A percentile compares a stretch with the other conserved stretches of the same genome.
phyloP scores from a whole-genome alignment of 2,888 invertebrate species.

The Esperia sulphurella region DNA sequence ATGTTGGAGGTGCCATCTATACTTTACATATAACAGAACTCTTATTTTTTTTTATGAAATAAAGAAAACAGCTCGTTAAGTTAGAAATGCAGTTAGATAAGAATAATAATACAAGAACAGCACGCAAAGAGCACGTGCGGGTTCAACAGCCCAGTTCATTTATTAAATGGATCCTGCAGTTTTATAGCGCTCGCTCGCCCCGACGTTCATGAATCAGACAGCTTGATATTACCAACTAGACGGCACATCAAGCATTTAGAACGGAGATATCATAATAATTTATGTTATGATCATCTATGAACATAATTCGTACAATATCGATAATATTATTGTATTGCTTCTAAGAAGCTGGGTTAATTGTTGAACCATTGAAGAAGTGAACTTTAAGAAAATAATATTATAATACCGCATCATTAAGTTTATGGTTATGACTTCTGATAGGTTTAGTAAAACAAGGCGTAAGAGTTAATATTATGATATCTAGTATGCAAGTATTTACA shows the following conservation, averaged over 20 bases:
- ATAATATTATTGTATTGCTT: too few species aligned
- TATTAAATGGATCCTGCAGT: slow-evolving; percentile 44
- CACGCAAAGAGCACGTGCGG: slow-evolving; percentile 29
- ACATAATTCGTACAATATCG: too few species aligned
- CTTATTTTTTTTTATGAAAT: not conserved
- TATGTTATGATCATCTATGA: not conserved
- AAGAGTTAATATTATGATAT: too few species aligned
- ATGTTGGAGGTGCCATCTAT: too few species aligned
- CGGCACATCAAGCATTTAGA: not conserved
- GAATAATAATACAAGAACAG: slow-evolving; percentile 2
- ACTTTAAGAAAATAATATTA: too few species aligned
- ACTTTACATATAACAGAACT: too few species aligned
- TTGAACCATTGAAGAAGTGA: too few species aligned
- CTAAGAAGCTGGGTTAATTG: too few species aligned
- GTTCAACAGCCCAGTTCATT: slow-evolving; percentile 43
- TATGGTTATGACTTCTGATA: too few species aligned
- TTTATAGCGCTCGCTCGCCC: slow-evolving; percentile 25
- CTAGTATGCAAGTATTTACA: too few species aligned
- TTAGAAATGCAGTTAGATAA: not conserved
- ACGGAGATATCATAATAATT: slow-evolving; percentile 2
- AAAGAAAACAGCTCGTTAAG: slow-evolving; percentile 7
- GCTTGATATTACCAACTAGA: slow-evolving; percentile 6
- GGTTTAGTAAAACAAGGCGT: too few species aligned
- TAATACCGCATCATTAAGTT: too few species aligned
- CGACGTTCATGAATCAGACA: slow-evolving; percentile 17